Conservation (phyloP, 1,140 invertebrate genomes). For the Stegodyphus mimosarum region DNA sequence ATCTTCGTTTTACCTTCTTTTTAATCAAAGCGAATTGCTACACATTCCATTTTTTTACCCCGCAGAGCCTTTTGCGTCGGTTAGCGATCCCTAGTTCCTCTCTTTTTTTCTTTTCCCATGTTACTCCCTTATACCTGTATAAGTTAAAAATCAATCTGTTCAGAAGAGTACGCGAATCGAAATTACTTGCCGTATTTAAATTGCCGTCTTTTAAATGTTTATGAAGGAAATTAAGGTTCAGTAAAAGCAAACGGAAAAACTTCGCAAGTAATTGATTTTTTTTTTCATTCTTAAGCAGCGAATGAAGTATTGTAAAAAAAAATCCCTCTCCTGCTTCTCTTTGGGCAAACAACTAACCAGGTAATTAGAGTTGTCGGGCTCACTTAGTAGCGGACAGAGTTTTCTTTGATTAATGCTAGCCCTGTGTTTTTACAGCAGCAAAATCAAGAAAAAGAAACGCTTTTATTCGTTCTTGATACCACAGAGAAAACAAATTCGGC, state of each 20-base stretch:
- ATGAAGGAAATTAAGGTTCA: slow-evolving; percentile 47
- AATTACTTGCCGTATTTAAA: slow-evolving; percentile 47
- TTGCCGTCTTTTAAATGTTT: slow-evolving; percentile 53
- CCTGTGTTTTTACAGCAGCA: slow-evolving; percentile 33
- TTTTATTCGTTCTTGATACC: slow-evolving; percentile 31
- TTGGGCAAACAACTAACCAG: slow-evolving; percentile 45
- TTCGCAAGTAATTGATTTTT: slow-evolving; percentile 49
- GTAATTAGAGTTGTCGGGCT: slow-evolving; percentile 50
- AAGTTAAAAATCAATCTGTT: too few species aligned
- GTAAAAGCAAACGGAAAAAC: slow-evolving; percentile 47
- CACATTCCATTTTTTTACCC: background rate
- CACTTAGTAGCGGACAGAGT: slow-evolving; percentile 23
- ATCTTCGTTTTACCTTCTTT: slow-evolving; percentile 17
- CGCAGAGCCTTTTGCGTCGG: background rate
- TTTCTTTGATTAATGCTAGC: slow-evolving; percentile 26
- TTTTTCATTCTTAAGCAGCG: slow-evolving; percentile 4
- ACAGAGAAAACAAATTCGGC: background rate
- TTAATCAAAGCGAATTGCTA: slow-evolving; percentile 12
- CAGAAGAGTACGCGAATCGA: slow-evolving; percentile 11
- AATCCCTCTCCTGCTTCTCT: slow-evolving; percentile 10
- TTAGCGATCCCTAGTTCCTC: slow-evolving; percentile 14
- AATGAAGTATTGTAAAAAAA: slow-evolving; percentile 22
- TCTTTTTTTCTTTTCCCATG: background rate
- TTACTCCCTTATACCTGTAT: too few species aligned
- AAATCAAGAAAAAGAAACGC: slow-evolving; percentile 14